A percentile compares a stretch with the other conserved stretches of the same genome.
These are phyloP conservation scores for Acleris literana DNA, from an alignment of 2,888 invertebrate species.

Conservation along the genomic window DNA sequence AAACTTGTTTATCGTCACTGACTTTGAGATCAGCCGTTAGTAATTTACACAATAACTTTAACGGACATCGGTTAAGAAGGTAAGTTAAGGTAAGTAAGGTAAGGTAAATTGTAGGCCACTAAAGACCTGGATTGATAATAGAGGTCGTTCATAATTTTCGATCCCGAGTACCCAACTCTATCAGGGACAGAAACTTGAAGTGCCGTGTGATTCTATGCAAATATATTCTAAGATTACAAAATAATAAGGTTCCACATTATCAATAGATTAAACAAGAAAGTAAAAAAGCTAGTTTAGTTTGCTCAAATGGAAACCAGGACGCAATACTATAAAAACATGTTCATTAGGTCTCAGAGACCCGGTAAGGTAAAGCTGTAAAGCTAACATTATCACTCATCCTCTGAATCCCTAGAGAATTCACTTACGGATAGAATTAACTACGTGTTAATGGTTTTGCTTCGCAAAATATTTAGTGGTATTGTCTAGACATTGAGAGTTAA, in stretches of 20 bases:
- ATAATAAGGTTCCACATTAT: slow-evolving; percentile 7
- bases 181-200: too few relatives aligned
- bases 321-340: slow-evolving; percentile 45
- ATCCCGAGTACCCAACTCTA: too few relatives aligned
- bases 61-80: too few relatives aligned
- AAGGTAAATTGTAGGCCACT: too few relatives aligned
- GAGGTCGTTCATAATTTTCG: too few relatives aligned
- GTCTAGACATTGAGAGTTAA: slow-evolving; percentile 48
- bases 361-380: slow-evolving; percentile 73
- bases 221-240: slow-evolving; percentile 2
- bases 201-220: too few relatives aligned
- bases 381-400: slow-evolving; percentile 79
- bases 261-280: slow-evolving; percentile 42
- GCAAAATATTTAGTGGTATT: slow-evolving; percentile 74
- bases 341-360: slow-evolving; percentile 68
- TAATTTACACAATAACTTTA: too few relatives aligned
- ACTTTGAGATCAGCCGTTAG: too few relatives aligned
- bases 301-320: slow-evolving; percentile 46
- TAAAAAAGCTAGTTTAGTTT: slow-evolving; percentile 43
- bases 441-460: slow-evolving; percentile 65
- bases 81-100: too few relatives aligned
- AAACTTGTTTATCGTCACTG: too few relatives aligned
- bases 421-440: slow-evolving; percentile 57
- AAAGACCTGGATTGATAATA: too few relatives aligned
- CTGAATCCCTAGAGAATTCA: slow-evolving; percentile 66